phyloP scores from a whole-genome alignment of 2,888 invertebrate genomes.

The Tenthredo notha region DNA sequence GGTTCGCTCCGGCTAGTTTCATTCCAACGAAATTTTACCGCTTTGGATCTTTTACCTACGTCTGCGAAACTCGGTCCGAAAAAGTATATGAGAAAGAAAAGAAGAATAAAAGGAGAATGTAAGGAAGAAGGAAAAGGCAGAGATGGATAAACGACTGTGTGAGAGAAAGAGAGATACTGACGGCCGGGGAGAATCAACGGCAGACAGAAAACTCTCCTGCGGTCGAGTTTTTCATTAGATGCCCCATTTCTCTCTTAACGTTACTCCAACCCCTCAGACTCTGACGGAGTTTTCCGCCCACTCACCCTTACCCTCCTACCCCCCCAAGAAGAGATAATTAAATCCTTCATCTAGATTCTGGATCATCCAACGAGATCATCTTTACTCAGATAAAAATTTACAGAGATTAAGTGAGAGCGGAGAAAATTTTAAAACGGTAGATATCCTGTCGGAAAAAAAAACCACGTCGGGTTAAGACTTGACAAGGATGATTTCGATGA shows the following conservation, averaged over 20 bases:
- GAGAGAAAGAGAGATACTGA: not conserved
- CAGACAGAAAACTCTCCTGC: constrained; percentile 43
- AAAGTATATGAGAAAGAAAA: not conserved
- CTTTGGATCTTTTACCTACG: not conserved
- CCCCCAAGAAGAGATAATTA: constrained; percentile 44
- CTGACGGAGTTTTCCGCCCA: constrained; percentile 38
- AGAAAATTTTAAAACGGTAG: not conserved
- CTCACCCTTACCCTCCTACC: constrained; percentile 4
- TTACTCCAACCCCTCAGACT: constrained; percentile 26
- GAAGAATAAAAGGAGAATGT: not conserved
- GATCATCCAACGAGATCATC: constrained; percentile 43
- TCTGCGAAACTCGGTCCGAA: not conserved
- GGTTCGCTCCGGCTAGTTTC: not conserved
- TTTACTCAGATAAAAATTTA: constrained; percentile 30
- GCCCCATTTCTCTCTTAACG: constrained; percentile 58
- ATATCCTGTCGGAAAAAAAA: not conserved
- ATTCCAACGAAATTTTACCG: constrained; percentile 15
- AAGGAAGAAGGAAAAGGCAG: not conserved
- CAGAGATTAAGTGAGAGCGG: not conserved
- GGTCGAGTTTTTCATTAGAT: constrained; percentile 59
- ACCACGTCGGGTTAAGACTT: not conserved
- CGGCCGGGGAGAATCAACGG: constrained; percentile 18
- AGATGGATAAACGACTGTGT: not conserved
- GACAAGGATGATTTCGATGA: not conserved
- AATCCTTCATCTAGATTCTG: constrained; percentile 29